Conservation (phyloP, 1,140 invertebrate species). For the Zaprionus nigranus region DNA sequence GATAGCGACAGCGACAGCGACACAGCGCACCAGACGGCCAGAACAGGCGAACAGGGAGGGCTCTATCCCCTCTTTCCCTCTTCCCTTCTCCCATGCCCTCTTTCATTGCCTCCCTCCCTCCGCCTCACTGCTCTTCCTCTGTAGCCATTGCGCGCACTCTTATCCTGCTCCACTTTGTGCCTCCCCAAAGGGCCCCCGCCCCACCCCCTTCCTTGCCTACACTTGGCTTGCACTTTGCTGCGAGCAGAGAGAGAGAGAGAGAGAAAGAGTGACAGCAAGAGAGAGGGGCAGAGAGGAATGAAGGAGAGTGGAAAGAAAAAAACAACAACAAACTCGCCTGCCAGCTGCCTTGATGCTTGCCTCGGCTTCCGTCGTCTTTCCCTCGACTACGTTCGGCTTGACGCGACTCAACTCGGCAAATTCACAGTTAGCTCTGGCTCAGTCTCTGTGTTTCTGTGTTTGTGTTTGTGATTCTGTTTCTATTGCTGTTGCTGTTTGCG, state of each 20-base stretch:
- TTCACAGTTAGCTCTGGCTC: constrained; percentile 10
- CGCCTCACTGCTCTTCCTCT: neutral
- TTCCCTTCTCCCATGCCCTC: neutral
- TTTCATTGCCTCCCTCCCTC: neutral
- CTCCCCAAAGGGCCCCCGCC: neutral
- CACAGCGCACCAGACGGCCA: constrained; percentile 27
- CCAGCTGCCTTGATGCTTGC: neutral
- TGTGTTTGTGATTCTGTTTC: constrained; percentile 14
- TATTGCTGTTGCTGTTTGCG: constrained; percentile 23
- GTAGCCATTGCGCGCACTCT: constrained; percentile 39
- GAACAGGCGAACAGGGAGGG: neutral
- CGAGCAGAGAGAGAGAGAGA: neutral
- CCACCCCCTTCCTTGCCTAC: neutral
- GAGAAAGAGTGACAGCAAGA: too few relatives aligned
- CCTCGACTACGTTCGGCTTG: neutral
- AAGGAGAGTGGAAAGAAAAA: neutral
- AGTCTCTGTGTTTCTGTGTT: neutral
- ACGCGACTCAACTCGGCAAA: neutral
- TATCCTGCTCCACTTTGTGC: constrained; percentile 69
- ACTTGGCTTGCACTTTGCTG: neutral
- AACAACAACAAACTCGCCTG: neutral
- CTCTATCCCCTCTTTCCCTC: neutral
- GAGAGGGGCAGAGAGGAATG: too few relatives aligned
- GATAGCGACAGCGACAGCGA: constrained; percentile 22
- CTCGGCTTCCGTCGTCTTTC: neutral